Evolutionary conservation across 2,113 vertebrate species (phyloP), one percentile per base, ranked within the genome.

Genomic region (Holacanthus passer): DNA sequence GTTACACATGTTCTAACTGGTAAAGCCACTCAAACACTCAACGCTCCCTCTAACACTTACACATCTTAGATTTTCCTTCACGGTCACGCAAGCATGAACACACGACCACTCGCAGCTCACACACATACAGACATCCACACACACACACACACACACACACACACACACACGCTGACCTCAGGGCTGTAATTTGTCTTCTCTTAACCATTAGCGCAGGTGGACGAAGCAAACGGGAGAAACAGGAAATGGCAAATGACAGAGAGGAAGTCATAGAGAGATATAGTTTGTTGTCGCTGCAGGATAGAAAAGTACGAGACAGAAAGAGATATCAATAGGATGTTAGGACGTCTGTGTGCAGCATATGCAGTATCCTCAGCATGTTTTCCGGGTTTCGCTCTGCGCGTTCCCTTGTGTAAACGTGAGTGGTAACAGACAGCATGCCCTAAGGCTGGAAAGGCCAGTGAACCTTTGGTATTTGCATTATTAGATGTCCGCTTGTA

Each of bases 401-500:
- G 19, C 47, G 14, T 16, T n/a, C 70, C n/a, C 9, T 35, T 70
- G 50, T 81, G 70, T 88, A 73, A 71, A 74, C 31, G 52, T 7
- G 22, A 59, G 65, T 66, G 20, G 62, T 86, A 85, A 80, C 77
- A 80, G 83, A 85, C 89, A 88, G 73, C 29, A 27, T 48, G 68
- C 62, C 86, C 82, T 45, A 1, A 69, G 75, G 86, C 83, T 86
- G 45, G 27, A 88, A 83, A 92, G 88, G 87, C 81, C 90, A 89
- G 77, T 45, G 77, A 89, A 87, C 80, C 56, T 60, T 78, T 75
- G 82, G 77, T 85, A 92, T 91, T 94, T 91, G 82, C 89, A 89
- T 91, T 90, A 89, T 84, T 82, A 83, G 88, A 86, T 81, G 92
- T 92, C 87, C 39, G 29, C 81, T 89, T 91, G 86, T 85, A 79